Evolutionary conservation across 2,888 invertebrate genomes (phyloP).

Genomic region (Scaptomyza parva): DNA sequence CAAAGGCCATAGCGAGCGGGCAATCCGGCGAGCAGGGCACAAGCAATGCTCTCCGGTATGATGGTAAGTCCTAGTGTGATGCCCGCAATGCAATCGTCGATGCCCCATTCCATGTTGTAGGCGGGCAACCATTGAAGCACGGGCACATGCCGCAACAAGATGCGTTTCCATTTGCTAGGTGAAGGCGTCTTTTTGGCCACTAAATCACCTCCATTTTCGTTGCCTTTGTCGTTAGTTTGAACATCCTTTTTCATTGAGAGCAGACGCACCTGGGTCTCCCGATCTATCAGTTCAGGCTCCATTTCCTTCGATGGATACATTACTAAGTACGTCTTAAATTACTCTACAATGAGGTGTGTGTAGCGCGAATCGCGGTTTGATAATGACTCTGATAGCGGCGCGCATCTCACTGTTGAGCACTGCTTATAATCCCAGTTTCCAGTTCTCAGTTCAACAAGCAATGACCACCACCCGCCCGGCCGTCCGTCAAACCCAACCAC

Average conservation of each 20-base stretch:
- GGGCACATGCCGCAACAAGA: constrained; percentile 57
- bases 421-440: constrained; percentile 29
- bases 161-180: constrained; percentile 56
- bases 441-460: constrained; percentile 17
- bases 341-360: constrained; percentile 20
- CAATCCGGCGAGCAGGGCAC: constrained; percentile 93
- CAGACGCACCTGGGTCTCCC: constrained; percentile 50
- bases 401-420: constrained; percentile 29
- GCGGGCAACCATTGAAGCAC: constrained; percentile 82
- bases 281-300: constrained; percentile 51
- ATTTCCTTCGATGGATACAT: constrained; percentile 66
- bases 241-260: constrained; percentile 18
- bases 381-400: constrained; percentile 48
- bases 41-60: constrained; percentile 97
- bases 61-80: constrained; percentile 95
- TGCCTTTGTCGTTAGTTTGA: constrained; percentile 8
- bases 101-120: constrained; percentile 85
- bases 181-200: constrained; percentile 20
- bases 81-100: constrained; percentile 94
- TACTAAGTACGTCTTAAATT: constrained; percentile 4
- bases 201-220: constrained; percentile 1
- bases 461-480: neutral
- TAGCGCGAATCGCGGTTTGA: constrained; percentile 46
- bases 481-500: no score
- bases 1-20: constrained; percentile 96